Percentiles rank a stretch among this genome's conserved stretches.
Evolutionary conservation across 2,113 vertebrate species (phyloP).

Genomic region (Dicentrarchus labrax): DNA sequence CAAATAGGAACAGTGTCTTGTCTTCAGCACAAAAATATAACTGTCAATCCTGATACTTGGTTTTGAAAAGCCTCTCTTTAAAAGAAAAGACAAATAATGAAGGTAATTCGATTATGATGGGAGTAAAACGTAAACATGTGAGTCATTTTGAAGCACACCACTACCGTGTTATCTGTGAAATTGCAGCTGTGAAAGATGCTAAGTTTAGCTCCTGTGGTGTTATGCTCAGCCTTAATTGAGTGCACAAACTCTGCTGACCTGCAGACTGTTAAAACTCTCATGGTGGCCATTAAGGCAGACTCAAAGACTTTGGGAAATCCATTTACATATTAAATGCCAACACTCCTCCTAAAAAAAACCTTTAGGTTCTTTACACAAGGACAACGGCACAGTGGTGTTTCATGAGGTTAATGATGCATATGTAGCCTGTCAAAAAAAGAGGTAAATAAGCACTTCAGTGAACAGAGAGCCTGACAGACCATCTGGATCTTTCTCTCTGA

Average conservation of each 20-base stretch:
- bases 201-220: conserved; percentile 66
- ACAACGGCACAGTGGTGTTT: conserved; percentile 18
- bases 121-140: neutral
- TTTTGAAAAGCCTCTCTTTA: conserved; percentile 3
- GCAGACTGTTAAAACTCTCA: conserved; percentile 56
- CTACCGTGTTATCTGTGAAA: conserved; percentile 37
- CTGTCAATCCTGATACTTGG: neutral
- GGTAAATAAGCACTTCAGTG: conserved; percentile 29
- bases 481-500: conserved; percentile 44
- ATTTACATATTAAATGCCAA: conserved; percentile 60
- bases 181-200: conserved; percentile 51
- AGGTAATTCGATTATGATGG: conserved; percentile 13
- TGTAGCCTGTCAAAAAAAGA: conserved; percentile 33
- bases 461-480: conserved; percentile 21
- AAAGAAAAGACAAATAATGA: conserved; percentile 15
- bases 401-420: conserved; percentile 50
- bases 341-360: neutral
- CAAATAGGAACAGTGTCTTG: neutral
- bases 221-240: conserved; percentile 53
- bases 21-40: neutral
- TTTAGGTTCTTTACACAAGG: conserved; percentile 6
- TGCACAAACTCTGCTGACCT: conserved; percentile 69
- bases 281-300: conserved; percentile 33
- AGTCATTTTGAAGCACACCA: conserved; percentile 29
- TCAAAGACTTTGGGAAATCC: conserved; percentile 44